Base-by-base conservation (phyloP, 2,113 vertebrate species). In the Myrmecophaga tridactyla region DNA sequence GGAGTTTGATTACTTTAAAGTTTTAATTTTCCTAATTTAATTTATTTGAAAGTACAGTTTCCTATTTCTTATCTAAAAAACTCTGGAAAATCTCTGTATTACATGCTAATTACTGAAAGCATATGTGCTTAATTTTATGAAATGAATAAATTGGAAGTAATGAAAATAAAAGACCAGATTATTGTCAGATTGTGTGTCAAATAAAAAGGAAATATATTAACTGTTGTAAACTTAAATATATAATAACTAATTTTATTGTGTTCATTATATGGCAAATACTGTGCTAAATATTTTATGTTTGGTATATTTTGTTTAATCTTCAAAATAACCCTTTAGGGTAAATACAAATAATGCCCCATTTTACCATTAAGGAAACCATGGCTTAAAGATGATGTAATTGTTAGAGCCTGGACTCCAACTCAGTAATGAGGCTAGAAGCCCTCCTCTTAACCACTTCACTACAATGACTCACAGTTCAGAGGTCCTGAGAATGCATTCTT, bases 121-220 rank as follows among this genome's bases (percentile, higher is more conserved):
- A n/a, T 62, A 73, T 62, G 60, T 82, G n/a, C n/a, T 82, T 96
- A 76, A 75, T 87, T 94, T 88, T 81, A 85, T 86, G 88, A 95
- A 89, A 92, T 51, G 43, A 60, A 93, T 65, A 76, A 94, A 76
- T 65, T 70, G 51, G 80, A 89, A 48, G 21, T 84, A 80, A 80
- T 89, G 48, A 93, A 93, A 93, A 84, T 58, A 95, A 84, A 90
- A 91, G 12, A 0, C 53, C 73, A 78, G 75, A 92, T 72, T 77
- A 85, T 67, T 89, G 81, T 90, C 85, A 89, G n/a, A 75, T 76
- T 80, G 36, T 18, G 36, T 87, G 43, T 76, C 72, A 81, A 12
- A 67, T 76, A 36, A 82, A 90, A 81, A n/a, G 21, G 48, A 90
- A 92, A 39, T 73, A 58, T 62, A 87, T 90, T 70, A 75, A 94